A percentile compares a stretch with the other conserved stretches of the same genome.
Conservation (phyloP, 1,140 invertebrate genomes). For the Cyrtorhinus lividipennis region DNA sequence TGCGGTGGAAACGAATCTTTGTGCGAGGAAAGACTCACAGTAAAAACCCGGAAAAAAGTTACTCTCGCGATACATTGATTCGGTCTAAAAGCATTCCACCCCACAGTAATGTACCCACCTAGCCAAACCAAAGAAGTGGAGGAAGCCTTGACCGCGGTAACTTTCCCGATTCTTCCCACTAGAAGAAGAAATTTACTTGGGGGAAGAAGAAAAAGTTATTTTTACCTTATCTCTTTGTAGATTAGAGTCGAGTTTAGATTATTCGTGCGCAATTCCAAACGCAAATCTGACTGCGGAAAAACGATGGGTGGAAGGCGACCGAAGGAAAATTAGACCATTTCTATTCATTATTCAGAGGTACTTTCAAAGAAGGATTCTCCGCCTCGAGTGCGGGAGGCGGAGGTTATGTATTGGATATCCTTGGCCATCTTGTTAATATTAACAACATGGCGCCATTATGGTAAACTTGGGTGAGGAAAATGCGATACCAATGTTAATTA, state of each 20-base stretch:
- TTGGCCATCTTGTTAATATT: constrained; percentile 8
- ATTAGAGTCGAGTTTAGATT: not conserved
- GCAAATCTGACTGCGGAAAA: not conserved
- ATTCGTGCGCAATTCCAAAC: constrained; percentile 5
- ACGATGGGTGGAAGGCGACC: not conserved
- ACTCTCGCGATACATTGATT: too few species aligned
- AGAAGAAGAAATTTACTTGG: not conserved
- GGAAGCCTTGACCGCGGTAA: too few species aligned
- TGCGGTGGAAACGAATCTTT: too few species aligned
- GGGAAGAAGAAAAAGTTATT: constrained; percentile 6
- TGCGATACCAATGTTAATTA: constrained; percentile 5
- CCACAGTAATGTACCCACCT: too few species aligned
- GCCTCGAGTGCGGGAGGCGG: not conserved
- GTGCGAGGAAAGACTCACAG: too few species aligned
- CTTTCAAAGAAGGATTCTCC: constrained; percentile 5
- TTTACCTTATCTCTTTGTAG: constrained; percentile 3
- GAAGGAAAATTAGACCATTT: constrained; percentile 7
- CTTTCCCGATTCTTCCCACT: too few species aligned
- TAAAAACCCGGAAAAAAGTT: too few species aligned
- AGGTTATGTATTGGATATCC: constrained; percentile 5
- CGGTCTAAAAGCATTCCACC: too few species aligned
- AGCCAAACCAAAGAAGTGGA: too few species aligned
- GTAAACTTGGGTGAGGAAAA: constrained; percentile 1
- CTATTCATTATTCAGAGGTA: constrained; percentile 4
- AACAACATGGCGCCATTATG: constrained; percentile 9